These are phyloP conservation scores for Cylindroiulus punctatus DNA, from an alignment of 2,888 invertebrate species.

Conservation along the genomic window DNA sequence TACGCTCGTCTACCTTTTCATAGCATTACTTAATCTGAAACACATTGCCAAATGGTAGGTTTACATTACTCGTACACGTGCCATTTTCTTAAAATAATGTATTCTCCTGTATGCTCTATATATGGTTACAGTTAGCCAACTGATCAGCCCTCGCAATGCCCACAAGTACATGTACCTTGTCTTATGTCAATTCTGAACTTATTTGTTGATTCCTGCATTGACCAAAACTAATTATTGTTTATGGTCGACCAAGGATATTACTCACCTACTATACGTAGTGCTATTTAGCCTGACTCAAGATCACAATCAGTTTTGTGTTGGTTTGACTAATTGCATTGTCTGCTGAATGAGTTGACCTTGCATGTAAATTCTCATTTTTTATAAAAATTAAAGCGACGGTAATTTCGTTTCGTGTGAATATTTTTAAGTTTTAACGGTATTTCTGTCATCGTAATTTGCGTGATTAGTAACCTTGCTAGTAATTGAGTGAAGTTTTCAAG, in stretches of 20 bases:
- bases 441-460: neutral
- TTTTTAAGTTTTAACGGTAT: neutral
- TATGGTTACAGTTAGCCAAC: neutral
- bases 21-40: too few species aligned
- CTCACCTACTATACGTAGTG: neutral
- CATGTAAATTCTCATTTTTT: neutral
- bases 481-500: neutral
- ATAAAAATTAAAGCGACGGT: neutral
- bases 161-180: neutral
- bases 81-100: neutral
- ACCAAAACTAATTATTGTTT: neutral
- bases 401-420: slow-evolving; percentile 9
- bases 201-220: neutral
- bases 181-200: neutral
- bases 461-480: neutral
- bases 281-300: neutral
- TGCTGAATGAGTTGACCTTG: neutral
- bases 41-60: too few species aligned
- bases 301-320: neutral
- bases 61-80: neutral
- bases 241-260: neutral
- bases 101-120: neutral
- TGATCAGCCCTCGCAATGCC: neutral
- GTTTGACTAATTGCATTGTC: slow-evolving; percentile 34
- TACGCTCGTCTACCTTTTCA: too few species aligned